phyloP scores from a whole-genome alignment of 1,140 invertebrate species.

The Meloidogyne exigua region DNA sequence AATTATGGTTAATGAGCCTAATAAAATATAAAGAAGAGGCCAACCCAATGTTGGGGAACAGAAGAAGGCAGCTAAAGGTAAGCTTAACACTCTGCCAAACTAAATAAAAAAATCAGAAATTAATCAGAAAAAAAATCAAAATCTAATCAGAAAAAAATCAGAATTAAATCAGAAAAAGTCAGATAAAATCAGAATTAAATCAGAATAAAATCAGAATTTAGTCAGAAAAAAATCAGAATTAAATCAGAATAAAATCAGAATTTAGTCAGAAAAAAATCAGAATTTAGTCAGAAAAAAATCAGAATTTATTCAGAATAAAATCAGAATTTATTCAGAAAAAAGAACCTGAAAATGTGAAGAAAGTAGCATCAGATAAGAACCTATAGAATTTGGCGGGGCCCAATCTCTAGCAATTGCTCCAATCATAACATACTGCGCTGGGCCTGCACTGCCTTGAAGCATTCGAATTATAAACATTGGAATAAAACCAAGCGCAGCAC shows the following conservation, averaged over 20 bases:
- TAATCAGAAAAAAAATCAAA: too few relatives aligned
- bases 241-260: too few relatives aligned
- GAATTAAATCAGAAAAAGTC: too few relatives aligned
- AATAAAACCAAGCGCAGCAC: not conserved
- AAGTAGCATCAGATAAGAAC: not conserved
- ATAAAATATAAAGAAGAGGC: slow-evolving; percentile 1
- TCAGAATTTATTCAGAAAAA: not conserved
- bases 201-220: too few relatives aligned
- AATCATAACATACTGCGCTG: slow-evolving; percentile 7
- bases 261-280: too few relatives aligned
- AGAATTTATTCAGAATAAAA: not conserved
- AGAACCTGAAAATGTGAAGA: slow-evolving; percentile 10
- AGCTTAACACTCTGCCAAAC: not conserved
- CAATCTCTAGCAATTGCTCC: slow-evolving; percentile 8
- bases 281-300: too few relatives aligned
- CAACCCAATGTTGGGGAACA: slow-evolving; percentile 13
- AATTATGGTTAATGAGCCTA: not conserved
- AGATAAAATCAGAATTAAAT: too few relatives aligned
- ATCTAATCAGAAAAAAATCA: not conserved
- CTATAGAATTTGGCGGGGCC: not conserved
- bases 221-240: too few relatives aligned
- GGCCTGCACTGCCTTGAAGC: not conserved
- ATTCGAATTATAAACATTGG: slow-evolving; percentile 13
- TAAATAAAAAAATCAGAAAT: too few relatives aligned
- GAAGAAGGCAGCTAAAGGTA: not conserved